These are phyloP conservation scores for Characodon lateralis DNA, from an alignment of 2,797 vertebrate species.

Conservation along the genomic window DNA sequence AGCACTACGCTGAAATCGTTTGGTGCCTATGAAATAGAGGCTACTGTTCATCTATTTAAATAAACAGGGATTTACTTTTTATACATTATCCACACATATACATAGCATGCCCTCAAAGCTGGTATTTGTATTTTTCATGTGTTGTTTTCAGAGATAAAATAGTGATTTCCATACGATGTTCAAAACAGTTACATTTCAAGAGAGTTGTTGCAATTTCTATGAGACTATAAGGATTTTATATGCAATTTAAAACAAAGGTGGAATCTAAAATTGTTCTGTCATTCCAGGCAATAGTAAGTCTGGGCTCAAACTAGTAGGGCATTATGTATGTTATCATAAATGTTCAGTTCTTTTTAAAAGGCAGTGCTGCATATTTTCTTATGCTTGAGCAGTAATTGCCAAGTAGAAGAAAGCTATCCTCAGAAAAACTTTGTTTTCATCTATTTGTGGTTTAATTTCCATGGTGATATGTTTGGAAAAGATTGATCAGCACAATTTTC, in stretches of 20 bases:
- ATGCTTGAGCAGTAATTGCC: neutral
- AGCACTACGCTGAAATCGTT: conserved; percentile 9
- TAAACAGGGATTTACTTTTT: neutral
- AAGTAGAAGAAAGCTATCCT: too few relatives aligned
- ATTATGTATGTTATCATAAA: neutral
- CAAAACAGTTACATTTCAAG: neutral
- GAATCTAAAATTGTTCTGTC: neutral
- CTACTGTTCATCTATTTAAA: conserved; percentile 7
- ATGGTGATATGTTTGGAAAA: neutral
- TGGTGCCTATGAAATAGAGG: conserved; percentile 4
- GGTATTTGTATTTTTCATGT: neutral
- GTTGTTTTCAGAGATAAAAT: neutral
- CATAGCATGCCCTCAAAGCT: neutral
- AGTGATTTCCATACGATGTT: neutral
- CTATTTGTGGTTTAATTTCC: neutral
- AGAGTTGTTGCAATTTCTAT: neutral
- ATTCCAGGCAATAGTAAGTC: neutral
- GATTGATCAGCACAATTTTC: neutral
- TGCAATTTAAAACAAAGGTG: neutral
- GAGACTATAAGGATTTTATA: neutral
- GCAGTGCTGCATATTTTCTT: neutral
- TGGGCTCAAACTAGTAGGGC: neutral
- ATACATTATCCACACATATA: conserved; percentile 4
- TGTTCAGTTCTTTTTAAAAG: neutral
- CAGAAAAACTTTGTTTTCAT: neutral